These are phyloP conservation scores for Hippoglossus stenolepis DNA, from an alignment of 2,113 vertebrate species.

Conservation along the genomic window DNA sequence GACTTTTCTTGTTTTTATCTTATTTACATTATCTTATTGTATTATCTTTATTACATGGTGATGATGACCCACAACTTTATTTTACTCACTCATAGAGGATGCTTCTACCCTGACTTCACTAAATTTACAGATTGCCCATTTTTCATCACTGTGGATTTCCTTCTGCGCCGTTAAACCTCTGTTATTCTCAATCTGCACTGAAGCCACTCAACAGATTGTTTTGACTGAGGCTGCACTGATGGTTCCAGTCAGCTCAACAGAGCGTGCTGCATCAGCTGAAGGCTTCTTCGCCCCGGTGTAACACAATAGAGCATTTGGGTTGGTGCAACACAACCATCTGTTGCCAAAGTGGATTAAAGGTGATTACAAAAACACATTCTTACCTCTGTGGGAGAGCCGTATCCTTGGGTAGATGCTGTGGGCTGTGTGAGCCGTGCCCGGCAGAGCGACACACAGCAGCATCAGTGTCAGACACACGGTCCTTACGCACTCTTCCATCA, in stretches of 20 bases:
- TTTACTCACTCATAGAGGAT: neutral
- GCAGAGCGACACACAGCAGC: slow-evolving; percentile 59
- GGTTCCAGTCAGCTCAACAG: neutral
- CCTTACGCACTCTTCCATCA: slow-evolving; percentile 60
- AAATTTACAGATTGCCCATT: neutral
- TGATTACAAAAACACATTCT: neutral
- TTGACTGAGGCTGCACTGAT: neutral
- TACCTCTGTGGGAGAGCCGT: slow-evolving; percentile 78
- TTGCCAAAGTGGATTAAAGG: neutral
- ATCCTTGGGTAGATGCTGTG: slow-evolving; percentile 74
- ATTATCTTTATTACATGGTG: neutral
- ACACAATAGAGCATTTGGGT: neutral
- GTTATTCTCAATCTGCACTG: neutral
- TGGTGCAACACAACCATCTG: neutral
- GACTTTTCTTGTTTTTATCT: neutral
- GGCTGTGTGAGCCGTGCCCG: slow-evolving; percentile 50
- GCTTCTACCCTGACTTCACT: neutral
- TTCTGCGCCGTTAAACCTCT: neutral
- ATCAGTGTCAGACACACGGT: slow-evolving; percentile 58
- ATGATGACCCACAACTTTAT: slow-evolving; percentile 1
- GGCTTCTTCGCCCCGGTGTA: neutral
- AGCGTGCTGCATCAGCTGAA: neutral
- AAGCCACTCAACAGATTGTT: neutral
- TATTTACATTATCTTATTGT: neutral
- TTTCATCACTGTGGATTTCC: neutral